These are phyloP conservation scores for Myotis myotis DNA, from an alignment of 2,797 vertebrate species.

Conservation along the genomic window DNA sequence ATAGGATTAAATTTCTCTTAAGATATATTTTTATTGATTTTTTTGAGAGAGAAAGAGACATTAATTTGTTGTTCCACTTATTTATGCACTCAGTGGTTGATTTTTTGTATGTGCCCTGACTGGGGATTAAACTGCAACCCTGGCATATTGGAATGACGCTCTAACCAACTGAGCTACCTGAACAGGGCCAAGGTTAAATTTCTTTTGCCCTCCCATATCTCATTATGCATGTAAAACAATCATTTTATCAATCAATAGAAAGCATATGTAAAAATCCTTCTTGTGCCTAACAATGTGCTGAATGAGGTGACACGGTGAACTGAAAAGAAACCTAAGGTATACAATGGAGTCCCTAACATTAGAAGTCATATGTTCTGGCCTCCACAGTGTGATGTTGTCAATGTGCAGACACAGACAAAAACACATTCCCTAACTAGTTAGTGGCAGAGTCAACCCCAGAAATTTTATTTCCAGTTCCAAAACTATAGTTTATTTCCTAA, in stretches of 20 bases:
- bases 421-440: not conserved
- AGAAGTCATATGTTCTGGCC: not conserved
- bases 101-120: not conserved
- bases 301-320: not conserved
- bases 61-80: not conserved
- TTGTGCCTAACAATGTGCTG: not conserved
- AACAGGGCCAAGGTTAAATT: not conserved
- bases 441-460: not conserved
- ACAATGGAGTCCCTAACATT: too few relatives aligned
- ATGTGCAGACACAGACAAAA: not conserved
- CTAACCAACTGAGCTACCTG: not conserved
- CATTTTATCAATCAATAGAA: not conserved
- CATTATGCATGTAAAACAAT: not conserved
- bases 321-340: not conserved
- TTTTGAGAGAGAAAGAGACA: not conserved
- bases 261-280: not conserved
- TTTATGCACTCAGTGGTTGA: not conserved
- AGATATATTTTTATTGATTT: not conserved
- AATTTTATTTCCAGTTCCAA: not conserved
- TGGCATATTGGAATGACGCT: not conserved
- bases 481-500: not conserved
- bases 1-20: not conserved
- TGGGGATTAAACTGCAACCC: not conserved
- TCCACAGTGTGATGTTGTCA: not conserved
- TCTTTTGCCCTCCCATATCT: not conserved